Base-by-base conservation (phyloP, 1,140 invertebrate species). In the Spodoptera litura region DNA sequence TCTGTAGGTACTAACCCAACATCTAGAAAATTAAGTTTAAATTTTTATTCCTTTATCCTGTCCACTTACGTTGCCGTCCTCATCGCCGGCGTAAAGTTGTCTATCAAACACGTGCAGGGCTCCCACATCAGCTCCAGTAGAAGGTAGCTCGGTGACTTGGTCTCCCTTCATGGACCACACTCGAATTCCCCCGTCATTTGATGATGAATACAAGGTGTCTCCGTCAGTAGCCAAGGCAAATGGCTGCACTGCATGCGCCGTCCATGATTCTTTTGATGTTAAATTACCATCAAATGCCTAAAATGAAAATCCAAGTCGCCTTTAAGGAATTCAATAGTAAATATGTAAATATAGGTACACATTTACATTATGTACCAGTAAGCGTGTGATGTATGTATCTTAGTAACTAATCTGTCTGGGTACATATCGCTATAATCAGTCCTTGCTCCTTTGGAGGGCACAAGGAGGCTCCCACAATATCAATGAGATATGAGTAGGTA, bases 41-140 rank as follows among this genome's bases (percentile, higher is more conserved):
- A 31, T 31, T 31, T 31, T 31, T 4, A 2, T 31, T 31, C 31
- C 31, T 31, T 31, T 31, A 31, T 31, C 31, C 12, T n/a, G 52
- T 2, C 13, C 2, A 64, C 91, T 88, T 86, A 94, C 92, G 83
- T 90, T 92, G 6, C 93, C 93, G 71, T 15, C 80, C 87, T 94
- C 93, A 78, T 94, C 92, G 13, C 93, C 93, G 44, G 88, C 84
- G 74, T 90, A 91, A 51, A 94, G 66, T 66, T 88, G 79, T 80
- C 89, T 88, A 35, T 81, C 91, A 73, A 80, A 85, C 3, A 90
- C 80, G 15, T 74, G 82, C 53, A 94, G 74, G 31, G 84, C 76
- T 8, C 84, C 88, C 56, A 93, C 77, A 68, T 94, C 93, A 6
- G 64, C 81, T 0, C 86, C 91, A 4, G 85, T 78, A 5, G 82